Conservation (phyloP, 2,797 vertebrate genomes). For the Pantherophis vulpinus region DNA sequence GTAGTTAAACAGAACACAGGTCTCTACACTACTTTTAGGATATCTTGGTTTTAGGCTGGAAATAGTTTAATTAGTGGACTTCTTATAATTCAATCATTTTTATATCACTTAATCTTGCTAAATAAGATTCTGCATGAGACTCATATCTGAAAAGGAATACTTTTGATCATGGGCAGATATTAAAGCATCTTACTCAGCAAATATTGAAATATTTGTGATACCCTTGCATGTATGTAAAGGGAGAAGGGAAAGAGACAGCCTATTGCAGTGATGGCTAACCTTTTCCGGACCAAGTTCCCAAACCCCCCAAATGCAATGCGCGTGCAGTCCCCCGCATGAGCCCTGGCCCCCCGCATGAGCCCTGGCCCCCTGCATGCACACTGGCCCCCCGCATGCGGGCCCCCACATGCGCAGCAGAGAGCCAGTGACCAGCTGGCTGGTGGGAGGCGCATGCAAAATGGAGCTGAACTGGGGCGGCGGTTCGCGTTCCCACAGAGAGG, state of each 20-base stretch:
- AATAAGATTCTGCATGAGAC: neutral
- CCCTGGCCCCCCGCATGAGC: too few relatives aligned
- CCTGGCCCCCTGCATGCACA: too few relatives aligned
- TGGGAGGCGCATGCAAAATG: too few relatives aligned
- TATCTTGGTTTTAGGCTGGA: neutral
- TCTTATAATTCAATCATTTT: neutral
- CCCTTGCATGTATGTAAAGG: neutral
- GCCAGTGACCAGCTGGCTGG: too few relatives aligned
- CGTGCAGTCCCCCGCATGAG: too few relatives aligned
- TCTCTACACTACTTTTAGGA: neutral
- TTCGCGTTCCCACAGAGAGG: too few relatives aligned
- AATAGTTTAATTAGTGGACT: neutral
- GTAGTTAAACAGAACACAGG: neutral
- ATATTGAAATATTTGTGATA: neutral
- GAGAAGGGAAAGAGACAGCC: neutral
- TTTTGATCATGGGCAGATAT: neutral
- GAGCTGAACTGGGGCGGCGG: too few relatives aligned
- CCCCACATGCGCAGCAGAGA: too few relatives aligned
- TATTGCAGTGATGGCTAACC: neutral
- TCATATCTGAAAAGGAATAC: neutral
- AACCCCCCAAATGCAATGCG: too few relatives aligned
- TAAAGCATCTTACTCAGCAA: neutral
- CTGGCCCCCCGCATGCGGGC: too few relatives aligned
- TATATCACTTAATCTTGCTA: neutral
- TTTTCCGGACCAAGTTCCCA: too few relatives aligned